These are phyloP conservation scores for Cairina moschata DNA, from an alignment of 2,113 vertebrate genomes.

Conservation along the genomic window DNA sequence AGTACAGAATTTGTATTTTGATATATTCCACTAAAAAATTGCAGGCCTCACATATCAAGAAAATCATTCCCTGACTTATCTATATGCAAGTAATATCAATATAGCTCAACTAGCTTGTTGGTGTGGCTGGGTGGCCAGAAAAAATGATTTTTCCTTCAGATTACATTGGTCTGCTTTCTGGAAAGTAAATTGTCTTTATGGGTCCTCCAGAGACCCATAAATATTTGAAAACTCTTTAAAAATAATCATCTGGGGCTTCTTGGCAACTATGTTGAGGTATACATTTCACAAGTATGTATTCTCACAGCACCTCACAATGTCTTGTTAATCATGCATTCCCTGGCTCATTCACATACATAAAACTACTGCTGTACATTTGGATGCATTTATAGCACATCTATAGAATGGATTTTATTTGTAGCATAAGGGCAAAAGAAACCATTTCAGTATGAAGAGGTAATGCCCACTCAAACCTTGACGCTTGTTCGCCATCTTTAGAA, in stretches of 20 bases:
- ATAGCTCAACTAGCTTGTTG: neutral
- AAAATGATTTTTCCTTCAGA: constrained; percentile 31
- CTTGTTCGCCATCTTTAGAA: fast-evolving
- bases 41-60: neutral
- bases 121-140: constrained; percentile 36
- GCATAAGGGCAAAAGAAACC: neutral
- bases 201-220: constrained; percentile 24
- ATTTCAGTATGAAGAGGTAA: neutral
- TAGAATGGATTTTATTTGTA: neutral
- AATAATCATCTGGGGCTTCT: constrained; percentile 32
- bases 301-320: constrained; percentile 4
- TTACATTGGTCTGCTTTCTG: constrained; percentile 40
- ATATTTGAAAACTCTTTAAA: constrained; percentile 53
- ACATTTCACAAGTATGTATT: constrained; percentile 26
- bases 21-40: neutral
- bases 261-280: constrained; percentile 19
- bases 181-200: constrained; percentile 20
- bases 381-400: neutral
- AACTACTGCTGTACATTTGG: constrained; percentile 15
- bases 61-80: neutral
- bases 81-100: neutral
- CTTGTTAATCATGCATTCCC: neutral
- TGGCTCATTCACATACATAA: constrained; percentile 19
- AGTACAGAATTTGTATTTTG: neutral
- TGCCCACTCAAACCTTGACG: neutral